Conservation (phyloP, 37 sponge, comb jelly and placozoan species). For the Aplysina aerophoba region DNA sequence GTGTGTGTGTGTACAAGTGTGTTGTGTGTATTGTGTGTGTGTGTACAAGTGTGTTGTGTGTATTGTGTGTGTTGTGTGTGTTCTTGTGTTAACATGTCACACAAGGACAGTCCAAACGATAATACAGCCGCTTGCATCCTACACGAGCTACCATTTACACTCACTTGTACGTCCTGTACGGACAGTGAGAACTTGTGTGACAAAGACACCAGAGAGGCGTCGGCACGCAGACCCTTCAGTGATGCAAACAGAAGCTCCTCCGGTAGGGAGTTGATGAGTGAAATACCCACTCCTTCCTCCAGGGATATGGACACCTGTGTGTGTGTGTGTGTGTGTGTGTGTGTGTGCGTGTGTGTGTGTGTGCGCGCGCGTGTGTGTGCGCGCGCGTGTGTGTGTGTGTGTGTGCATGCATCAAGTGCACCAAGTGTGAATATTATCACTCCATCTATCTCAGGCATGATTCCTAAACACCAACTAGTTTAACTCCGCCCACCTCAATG, state of each 20-base stretch:
- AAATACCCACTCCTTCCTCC: slow-evolving; percentile 72
- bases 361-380: too few relatives aligned
- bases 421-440: neutral
- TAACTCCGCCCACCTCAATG: neutral
- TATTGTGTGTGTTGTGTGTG: too few relatives aligned
- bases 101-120: too few relatives aligned
- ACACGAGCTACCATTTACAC: neutral
- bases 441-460: neutral
- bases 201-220: neutral
- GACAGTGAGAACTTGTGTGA: neutral
- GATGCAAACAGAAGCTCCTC: slow-evolving; percentile 75
- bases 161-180: slow-evolving; percentile 15
- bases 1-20: too few relatives aligned
- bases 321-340: too few relatives aligned
- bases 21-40: too few relatives aligned
- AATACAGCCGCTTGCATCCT: too few relatives aligned
- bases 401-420: too few relatives aligned
- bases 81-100: too few relatives aligned
- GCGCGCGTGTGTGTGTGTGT: too few relatives aligned
- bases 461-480: neutral
- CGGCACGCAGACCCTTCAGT: slow-evolving; percentile 60
- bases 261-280: slow-evolving; percentile 84
- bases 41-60: too few relatives aligned
- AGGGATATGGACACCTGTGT: slow-evolving; percentile 57
- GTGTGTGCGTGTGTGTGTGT: too few relatives aligned